These are phyloP conservation scores for Drosophila leonis DNA, from an alignment of 2,888 invertebrate species.

Conservation along the genomic window DNA sequence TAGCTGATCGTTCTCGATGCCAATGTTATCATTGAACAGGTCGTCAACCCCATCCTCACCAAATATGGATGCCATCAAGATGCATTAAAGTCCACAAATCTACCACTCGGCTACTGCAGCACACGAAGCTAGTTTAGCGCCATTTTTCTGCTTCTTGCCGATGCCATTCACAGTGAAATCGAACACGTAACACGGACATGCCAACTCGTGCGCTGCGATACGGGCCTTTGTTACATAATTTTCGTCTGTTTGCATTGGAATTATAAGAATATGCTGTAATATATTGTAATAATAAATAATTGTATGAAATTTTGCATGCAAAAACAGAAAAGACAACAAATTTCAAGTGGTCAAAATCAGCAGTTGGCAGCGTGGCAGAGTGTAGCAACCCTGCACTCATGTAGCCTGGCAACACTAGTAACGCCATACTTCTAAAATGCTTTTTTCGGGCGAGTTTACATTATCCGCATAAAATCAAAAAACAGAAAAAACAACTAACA, in stretches of 20 bases:
- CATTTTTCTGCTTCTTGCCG: conserved; percentile 61
- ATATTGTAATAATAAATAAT: background rate
- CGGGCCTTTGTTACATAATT: conserved; percentile 51
- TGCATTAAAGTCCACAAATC: conserved; percentile 15
- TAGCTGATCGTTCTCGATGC: conserved; percentile 75
- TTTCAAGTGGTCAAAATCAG: conserved; percentile 13
- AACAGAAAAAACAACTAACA: conserved; percentile 39
- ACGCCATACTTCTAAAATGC: conserved; percentile 75
- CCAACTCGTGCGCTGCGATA: conserved; percentile 31
- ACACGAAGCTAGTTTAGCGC: conserved; percentile 63
- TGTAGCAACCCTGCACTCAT: conserved; percentile 60
- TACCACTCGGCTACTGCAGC: conserved; percentile 26
- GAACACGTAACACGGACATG: conserved; percentile 27
- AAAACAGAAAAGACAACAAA: background rate
- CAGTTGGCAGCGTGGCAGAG: conserved; percentile 60
- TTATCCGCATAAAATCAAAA: conserved; percentile 53
- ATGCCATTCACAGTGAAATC: conserved; percentile 29
- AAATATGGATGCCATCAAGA: conserved; percentile 76
- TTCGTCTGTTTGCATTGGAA: conserved; percentile 4
- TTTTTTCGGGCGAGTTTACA: conserved; percentile 67
- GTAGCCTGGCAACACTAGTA: conserved; percentile 64
- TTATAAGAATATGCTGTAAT: background rate
- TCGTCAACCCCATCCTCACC: conserved; percentile 80
- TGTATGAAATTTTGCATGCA: background rate
- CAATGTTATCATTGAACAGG: conserved; percentile 80